Evolutionary conservation across 2,888 invertebrate species (phyloP).

Genomic region (Leptura quadrifasciata): DNA sequence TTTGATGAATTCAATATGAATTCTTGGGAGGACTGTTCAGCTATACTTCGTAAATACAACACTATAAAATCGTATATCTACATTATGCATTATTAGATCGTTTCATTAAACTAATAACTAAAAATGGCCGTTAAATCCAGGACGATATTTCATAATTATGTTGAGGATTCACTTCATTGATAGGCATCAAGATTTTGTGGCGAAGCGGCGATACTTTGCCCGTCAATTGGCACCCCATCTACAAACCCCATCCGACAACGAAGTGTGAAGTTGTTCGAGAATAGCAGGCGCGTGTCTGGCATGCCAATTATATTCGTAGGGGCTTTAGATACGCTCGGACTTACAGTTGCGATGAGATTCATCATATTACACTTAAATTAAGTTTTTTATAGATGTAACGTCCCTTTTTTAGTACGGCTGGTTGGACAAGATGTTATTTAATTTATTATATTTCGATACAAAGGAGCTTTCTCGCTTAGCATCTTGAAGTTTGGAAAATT

Average conservation of each 20-base stretch:
- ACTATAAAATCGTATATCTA: background rate
- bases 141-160: conserved; percentile 55
- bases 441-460: background rate
- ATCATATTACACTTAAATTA: conserved; percentile 54
- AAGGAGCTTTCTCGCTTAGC: too few species aligned
- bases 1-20: too few species aligned
- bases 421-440: conserved; percentile 12
- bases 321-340: conserved; percentile 45
- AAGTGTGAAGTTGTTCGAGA: conserved; percentile 65
- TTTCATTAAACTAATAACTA: conserved; percentile 21
- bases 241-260: conserved; percentile 47
- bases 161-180: conserved; percentile 59
- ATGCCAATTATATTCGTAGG: conserved; percentile 58
- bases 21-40: too few species aligned
- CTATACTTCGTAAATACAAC: background rate
- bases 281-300: conserved; percentile 70
- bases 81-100: conserved; percentile 35
- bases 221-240: conserved; percentile 58
- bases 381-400: conserved; percentile 30
- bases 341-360: conserved; percentile 51
- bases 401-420: background rate
- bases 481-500: too few species aligned
- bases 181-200: conserved; percentile 62
- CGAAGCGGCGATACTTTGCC: conserved; percentile 56
- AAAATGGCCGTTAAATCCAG: conserved; percentile 42